Conservation (phyloP, 2,113 vertebrate genomes). For the Burhinus oedicnemus region DNA sequence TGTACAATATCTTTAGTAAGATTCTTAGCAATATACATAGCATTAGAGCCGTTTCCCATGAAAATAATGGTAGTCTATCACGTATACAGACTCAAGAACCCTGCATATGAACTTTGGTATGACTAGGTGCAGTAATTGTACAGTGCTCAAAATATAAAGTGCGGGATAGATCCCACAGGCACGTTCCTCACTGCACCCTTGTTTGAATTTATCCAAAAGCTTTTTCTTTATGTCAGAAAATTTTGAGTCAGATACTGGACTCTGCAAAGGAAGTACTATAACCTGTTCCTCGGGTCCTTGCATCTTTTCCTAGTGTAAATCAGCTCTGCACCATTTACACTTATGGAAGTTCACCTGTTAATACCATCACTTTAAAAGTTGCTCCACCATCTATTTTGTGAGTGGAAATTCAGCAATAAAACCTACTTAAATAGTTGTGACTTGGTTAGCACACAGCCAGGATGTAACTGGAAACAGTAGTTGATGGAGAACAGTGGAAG, state of each 20-base stretch:
- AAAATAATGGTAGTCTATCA: neutral
- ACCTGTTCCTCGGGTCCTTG: neutral
- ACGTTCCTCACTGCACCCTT: neutral
- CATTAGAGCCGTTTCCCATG: neutral
- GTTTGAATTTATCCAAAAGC: neutral
- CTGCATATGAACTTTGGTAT: neutral
- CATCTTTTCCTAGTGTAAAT: neutral
- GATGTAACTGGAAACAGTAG: neutral
- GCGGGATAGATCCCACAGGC: neutral
- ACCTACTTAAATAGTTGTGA: neutral
- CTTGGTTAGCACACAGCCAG: neutral
- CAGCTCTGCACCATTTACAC: neutral
- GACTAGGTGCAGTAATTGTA: neutral
- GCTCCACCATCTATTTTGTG: neutral
- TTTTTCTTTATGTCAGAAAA: neutral
- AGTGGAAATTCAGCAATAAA: neutral
- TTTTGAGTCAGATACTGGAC: neutral
- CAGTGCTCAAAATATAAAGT: neutral
- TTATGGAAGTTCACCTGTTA: neutral
- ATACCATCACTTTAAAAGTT: neutral
- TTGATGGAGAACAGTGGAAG: neutral
- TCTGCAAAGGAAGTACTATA: neutral
- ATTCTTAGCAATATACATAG: neutral
- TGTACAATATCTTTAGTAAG: neutral
- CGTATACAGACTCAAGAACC: neutral